These are phyloP conservation scores for Agrochola circellaris DNA, from an alignment of 2,888 invertebrate genomes.

Conservation along the genomic window DNA sequence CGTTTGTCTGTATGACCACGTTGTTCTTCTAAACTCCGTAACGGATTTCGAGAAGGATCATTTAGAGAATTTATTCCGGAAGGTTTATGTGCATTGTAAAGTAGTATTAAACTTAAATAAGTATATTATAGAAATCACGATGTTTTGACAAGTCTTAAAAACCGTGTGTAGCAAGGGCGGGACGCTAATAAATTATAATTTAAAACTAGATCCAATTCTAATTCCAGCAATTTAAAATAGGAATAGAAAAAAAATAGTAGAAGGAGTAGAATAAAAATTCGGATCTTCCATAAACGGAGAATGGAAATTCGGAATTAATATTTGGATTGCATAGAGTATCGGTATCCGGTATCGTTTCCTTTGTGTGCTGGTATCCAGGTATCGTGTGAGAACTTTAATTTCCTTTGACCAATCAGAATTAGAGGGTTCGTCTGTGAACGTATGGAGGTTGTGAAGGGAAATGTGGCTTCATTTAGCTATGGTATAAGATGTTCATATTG, in stretches of 20 bases:
- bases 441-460: slow-evolving; percentile 16
- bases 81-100: too few relatives aligned
- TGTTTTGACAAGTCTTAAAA: not conserved
- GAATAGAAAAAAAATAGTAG: too few relatives aligned
- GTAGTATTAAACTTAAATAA: too few relatives aligned
- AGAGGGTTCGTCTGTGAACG: slow-evolving; percentile 43
- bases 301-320: slow-evolving; percentile 83
- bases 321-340: slow-evolving; percentile 69
- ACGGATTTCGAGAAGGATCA: not conserved
- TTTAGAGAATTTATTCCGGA: not conserved
- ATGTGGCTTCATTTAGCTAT: slow-evolving; percentile 23
- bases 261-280: slow-evolving; percentile 64
- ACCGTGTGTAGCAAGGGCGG: not conserved
- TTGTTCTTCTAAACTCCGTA: not conserved
- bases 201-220: not conserved
- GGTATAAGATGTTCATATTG: slow-evolving; percentile 7
- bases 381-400: slow-evolving; percentile 70
- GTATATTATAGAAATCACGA: not conserved
- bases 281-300: slow-evolving; percentile 64
- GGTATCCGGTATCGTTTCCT: slow-evolving; percentile 72
- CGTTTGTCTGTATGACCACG: not conserved
- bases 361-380: slow-evolving; percentile 66
- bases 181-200: not conserved
- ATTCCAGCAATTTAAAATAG: slow-evolving; percentile 11
- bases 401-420: slow-evolving; percentile 83